Base-by-base conservation (phyloP, 2,888 invertebrate species). In the Agriopis aurantiaria region DNA sequence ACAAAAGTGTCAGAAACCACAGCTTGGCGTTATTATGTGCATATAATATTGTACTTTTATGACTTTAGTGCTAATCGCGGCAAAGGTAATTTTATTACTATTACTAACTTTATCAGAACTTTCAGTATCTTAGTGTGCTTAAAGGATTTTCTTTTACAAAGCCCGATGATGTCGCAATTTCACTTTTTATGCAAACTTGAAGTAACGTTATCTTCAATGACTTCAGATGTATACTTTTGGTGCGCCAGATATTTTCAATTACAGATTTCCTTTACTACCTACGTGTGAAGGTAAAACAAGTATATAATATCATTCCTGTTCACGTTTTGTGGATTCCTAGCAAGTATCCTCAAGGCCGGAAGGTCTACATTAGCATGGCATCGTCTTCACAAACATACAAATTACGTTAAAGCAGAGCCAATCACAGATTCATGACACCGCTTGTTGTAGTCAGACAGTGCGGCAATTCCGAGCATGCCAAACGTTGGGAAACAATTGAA, bases 381-480 rank as follows among this genome's bases (percentile, higher is more conserved):
- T 83, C 79, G 82, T 76, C 79, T 77, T 71, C 49, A 60, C 69
- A 75, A 77, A 79, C 84, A 82, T 87, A 87, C 86, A 85, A 88
- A 89, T 86, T 81, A 83, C 82, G 72, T 58, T 73, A 74, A 80
- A 78, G 74, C 71, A 72, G 72, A 69, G 55, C 64, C 78, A 71
- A 87, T 91, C 85, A 88, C 72, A 86, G 83, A 91, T 90, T 88
- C 90, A 88, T 79, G 76, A 80, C 82, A 78, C 77, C 78, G 77
- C 78, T 70, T 73, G 80, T 80, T 80, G 85, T 83, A 79, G 79
- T 78, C 79, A 79, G 78, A 80, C 56, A 82, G 82, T 88, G 86
- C 86, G 85, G 88, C 83, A 88, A 91, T 88, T 88, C 88, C 79
- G 81, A 87, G 86, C 87, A 86, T 85, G 89, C 74, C 78, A 55